phyloP scores from a whole-genome alignment of 2,113 vertebrate genomes.

The Puma concolor region DNA sequence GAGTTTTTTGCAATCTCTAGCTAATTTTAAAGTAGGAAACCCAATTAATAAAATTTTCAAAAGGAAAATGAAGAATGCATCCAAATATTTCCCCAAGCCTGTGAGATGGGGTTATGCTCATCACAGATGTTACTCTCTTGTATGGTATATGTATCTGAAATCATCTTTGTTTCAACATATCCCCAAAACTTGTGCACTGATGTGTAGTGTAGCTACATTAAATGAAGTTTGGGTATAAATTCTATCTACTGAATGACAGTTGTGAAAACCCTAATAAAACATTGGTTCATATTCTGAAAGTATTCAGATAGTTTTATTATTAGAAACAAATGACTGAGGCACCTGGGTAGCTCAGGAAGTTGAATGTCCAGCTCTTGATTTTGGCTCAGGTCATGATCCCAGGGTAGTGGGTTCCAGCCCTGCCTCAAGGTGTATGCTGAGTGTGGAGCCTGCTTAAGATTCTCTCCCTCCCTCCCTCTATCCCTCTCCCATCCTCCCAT shows the following conservation, averaged over 20 bases:
- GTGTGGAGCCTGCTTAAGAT: no score
- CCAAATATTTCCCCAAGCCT: not conserved
- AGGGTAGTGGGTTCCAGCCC: no score
- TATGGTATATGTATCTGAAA: conserved; percentile 50
- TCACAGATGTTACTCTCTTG: not conserved
- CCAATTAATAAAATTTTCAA: not conserved
- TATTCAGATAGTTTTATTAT: not conserved
- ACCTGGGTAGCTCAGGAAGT: no score
- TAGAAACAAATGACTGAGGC: conserved; percentile 16
- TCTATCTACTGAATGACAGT: conserved; percentile 3
- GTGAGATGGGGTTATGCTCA: no score
- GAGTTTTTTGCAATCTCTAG: not conserved
- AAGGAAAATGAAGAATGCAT: not conserved
- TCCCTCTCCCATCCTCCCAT: no score
- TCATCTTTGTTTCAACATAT: not conserved
- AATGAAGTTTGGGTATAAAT: conserved; percentile 53
- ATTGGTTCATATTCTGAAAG: conserved; percentile 66
- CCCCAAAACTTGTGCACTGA: not conserved
- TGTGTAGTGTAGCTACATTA: conserved; percentile 21
- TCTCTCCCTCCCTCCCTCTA: no score
- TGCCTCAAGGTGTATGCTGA: no score
- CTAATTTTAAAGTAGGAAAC: not conserved
- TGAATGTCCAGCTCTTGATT: no score
- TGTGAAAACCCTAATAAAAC: conserved; percentile 60
- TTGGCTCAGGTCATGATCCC: no score